Conservation (phyloP, 2,888 invertebrate genomes). For the Rotaria socialis region DNA sequence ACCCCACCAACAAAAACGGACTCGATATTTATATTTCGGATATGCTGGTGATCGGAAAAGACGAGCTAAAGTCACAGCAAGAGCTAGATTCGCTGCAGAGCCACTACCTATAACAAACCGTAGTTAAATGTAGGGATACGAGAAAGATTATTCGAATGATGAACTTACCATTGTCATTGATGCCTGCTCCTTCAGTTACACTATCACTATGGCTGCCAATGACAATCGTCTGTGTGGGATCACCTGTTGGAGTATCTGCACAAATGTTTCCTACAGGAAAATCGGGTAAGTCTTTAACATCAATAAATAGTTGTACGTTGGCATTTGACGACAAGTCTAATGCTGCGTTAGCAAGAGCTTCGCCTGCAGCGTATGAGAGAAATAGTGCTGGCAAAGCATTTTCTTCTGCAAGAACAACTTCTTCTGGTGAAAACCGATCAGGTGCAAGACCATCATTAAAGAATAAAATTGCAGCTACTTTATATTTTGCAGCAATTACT, state of each 20-base stretch:
- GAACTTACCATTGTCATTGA: conserved; percentile 15
- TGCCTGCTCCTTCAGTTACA: not conserved
- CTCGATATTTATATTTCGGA: not conserved
- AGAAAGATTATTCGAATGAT: not conserved
- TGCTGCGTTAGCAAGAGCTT: not conserved
- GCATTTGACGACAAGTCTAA: not conserved
- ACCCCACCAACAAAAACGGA: conserved; percentile 23
- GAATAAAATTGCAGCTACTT: not conserved
- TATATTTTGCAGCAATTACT: not conserved
- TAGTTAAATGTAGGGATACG: not conserved
- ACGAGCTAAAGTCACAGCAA: not conserved
- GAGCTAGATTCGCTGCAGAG: not conserved
- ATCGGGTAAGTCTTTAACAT: not conserved
- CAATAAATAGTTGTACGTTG: not conserved
- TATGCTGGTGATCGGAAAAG: not conserved
- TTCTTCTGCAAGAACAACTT: not conserved
- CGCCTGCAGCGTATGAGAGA: not conserved
- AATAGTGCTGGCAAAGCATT: not conserved
- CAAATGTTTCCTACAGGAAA: not conserved
- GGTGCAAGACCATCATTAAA: not conserved
- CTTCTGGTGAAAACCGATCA: not conserved
- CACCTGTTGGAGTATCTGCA: not conserved
- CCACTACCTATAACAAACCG: not conserved
- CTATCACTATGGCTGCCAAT: conserved; percentile 31
- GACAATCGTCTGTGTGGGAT: not conserved